Evolutionary conservation across 1,140 invertebrate species (phyloP), one percentile per base, ranked within the genome.

Genomic region (Epicauta chinensis): DNA sequence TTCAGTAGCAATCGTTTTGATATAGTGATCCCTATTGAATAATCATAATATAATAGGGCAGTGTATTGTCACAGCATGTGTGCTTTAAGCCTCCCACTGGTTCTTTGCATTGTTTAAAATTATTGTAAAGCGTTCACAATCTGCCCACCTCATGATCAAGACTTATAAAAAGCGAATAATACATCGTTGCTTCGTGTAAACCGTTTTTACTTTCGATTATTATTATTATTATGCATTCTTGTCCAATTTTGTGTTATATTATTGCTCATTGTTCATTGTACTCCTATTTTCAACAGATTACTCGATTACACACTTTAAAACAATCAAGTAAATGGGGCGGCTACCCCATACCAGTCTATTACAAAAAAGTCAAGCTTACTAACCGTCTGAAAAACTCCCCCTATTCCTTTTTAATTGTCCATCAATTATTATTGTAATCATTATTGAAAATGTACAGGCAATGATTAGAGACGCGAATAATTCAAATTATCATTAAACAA

Each of bases 1-100:
- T 67, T 65, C 65, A 66, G 65, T 65, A 61, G 61, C 63, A 65
- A 67, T 55, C 59, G 60, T 29, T 56, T 51, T 56, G 59, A 65
- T 62, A 63, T 58, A 59, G 60, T 57, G 62, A 64, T 64, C 62
- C 62, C 64, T 54, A 65, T 65, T 61, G 59, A 65, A 51, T 34
- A 58, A 57, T 58, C 60, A 65, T 65, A 56, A 60, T 56, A 65
- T 61, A 65, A 65, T 65, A 51, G 59, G 46, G 43, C 55, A 32
- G 48, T 50, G 60, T 58, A 59, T 61, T 61, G 61, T 65, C 63
- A 38, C 60, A 59, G 60, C 62, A 63, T 66, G 64, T 66, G 62
- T 55, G 58, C 58, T 56, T 23, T 23, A 23, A 61, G 53, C 61
- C 65, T 65, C 65, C 65, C 63, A 67, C 65, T 63, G 65, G 60